Conservation (phyloP, 2,797 vertebrate genomes). For the Pseudotriccus pelzelni region DNA sequence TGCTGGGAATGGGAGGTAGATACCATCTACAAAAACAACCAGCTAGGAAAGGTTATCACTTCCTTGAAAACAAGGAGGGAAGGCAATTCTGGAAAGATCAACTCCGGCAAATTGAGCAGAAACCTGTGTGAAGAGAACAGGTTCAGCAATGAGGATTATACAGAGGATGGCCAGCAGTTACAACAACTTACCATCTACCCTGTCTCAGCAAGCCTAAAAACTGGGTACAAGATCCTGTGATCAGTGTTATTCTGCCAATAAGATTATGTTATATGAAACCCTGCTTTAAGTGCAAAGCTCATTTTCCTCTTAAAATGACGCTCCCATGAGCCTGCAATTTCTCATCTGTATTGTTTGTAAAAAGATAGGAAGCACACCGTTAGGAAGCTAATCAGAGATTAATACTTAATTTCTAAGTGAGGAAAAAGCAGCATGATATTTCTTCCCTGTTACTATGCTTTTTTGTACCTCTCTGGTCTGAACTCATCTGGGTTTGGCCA, state of each 20-base stretch:
- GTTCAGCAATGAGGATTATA: not conserved
- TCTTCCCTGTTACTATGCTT: not conserved
- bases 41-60: not conserved
- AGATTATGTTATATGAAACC: not conserved
- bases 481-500: conserved; percentile 76
- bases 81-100: not conserved
- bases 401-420: conserved; percentile 14
- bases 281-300: not conserved
- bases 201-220: not conserved
- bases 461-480: conserved; percentile 77
- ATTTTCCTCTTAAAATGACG: not conserved
- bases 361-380: conserved; percentile 15
- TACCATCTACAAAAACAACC: not conserved
- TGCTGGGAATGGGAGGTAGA: not conserved
- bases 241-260: not conserved
- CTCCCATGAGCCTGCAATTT: not conserved
- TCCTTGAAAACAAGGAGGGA: not conserved
- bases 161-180: not conserved
- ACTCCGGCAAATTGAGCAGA: not conserved
- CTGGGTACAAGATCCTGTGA: not conserved
- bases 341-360: not conserved
- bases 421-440: not conserved
- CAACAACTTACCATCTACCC: not conserved
- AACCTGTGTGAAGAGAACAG: not conserved
- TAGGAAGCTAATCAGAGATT: conserved; percentile 47